Conservation (phyloP, 1,140 invertebrate genomes). For the Scaptomyza graminum region DNA sequence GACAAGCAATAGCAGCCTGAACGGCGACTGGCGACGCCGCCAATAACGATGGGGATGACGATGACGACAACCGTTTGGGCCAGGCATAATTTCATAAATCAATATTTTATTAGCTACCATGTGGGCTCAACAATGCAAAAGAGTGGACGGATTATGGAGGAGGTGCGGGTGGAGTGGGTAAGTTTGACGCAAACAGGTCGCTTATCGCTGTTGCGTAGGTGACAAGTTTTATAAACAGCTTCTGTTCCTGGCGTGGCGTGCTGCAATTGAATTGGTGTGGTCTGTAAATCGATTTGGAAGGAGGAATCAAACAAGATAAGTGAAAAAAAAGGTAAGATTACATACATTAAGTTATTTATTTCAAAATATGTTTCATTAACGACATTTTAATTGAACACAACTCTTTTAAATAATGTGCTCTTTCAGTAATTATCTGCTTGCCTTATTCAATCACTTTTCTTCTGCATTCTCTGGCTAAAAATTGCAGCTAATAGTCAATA, state of each 20-base stretch:
- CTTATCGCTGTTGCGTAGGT: slow-evolving; percentile 25
- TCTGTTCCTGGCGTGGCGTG: slow-evolving; percentile 9
- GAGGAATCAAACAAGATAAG: too few species aligned
- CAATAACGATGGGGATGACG: background rate
- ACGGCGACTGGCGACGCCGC: background rate
- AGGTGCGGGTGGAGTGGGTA: background rate
- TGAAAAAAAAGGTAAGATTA: too few species aligned
- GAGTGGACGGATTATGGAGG: background rate
- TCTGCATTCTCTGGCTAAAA: background rate
- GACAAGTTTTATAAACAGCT: slow-evolving; percentile 30
- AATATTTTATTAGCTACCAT: slow-evolving; percentile 74
- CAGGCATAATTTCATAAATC: slow-evolving; percentile 73
- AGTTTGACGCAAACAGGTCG: slow-evolving; percentile 24
- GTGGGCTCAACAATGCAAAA: slow-evolving; percentile 12
- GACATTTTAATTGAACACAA: background rate
- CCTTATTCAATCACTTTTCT: background rate
- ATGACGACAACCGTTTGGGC: slow-evolving; percentile 22
- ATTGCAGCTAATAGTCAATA: slow-evolving; percentile 26
- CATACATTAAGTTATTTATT: too few species aligned
- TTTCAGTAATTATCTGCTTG: background rate
- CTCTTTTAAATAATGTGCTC: background rate
- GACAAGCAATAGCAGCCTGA: slow-evolving; percentile 49
- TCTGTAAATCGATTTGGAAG: too few species aligned
- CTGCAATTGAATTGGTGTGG: background rate
- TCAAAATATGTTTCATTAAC: background rate